Evolutionary conservation across 1,140 invertebrate genomes (phyloP).

Genomic region (Drosophila albomicans): DNA sequence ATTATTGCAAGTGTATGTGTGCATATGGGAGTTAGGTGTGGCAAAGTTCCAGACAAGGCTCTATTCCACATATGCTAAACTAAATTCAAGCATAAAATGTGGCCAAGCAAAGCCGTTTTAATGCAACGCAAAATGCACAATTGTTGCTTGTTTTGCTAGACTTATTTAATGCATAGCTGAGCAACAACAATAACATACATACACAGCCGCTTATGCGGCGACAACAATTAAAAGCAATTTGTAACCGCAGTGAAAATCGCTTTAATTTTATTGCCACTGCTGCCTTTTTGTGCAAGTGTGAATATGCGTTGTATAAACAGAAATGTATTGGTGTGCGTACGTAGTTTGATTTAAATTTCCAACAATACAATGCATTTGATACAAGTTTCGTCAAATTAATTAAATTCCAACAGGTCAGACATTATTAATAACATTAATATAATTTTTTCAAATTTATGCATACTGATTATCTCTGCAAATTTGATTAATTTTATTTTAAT

Average conservation of each 20-base stretch:
- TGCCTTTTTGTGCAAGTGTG: not conserved
- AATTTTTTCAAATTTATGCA: not conserved
- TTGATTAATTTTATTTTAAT: slow-evolving; percentile 49
- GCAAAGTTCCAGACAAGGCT: slow-evolving; percentile 5
- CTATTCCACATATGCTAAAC: slow-evolving; percentile 36
- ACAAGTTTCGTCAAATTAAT: slow-evolving; percentile 71
- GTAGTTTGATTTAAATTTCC: slow-evolving; percentile 10
- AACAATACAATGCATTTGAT: slow-evolving; percentile 35
- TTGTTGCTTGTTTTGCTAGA: slow-evolving; percentile 23
- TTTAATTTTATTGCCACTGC: slow-evolving; percentile 49
- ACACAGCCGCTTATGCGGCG: slow-evolving; percentile 16
- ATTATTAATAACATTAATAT: slow-evolving; percentile 63
- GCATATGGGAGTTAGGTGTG: slow-evolving; percentile 19
- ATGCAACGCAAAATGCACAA: slow-evolving; percentile 36
- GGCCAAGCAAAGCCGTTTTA: slow-evolving; percentile 55
- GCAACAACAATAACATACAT: slow-evolving; percentile 25
- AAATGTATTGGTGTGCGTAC: slow-evolving; percentile 11
- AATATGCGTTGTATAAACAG: slow-evolving; percentile 6
- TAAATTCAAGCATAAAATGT: slow-evolving; percentile 43
- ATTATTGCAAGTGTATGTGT: slow-evolving; percentile 41
- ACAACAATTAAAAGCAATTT: slow-evolving; percentile 66
- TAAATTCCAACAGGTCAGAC: slow-evolving; percentile 63
- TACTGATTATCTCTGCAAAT: slow-evolving; percentile 42
- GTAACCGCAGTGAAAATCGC: slow-evolving; percentile 58
- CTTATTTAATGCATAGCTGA: slow-evolving; percentile 60